phyloP scores from a whole-genome alignment of 2,113 vertebrate genomes.

The Acanthisitta chloris region DNA sequence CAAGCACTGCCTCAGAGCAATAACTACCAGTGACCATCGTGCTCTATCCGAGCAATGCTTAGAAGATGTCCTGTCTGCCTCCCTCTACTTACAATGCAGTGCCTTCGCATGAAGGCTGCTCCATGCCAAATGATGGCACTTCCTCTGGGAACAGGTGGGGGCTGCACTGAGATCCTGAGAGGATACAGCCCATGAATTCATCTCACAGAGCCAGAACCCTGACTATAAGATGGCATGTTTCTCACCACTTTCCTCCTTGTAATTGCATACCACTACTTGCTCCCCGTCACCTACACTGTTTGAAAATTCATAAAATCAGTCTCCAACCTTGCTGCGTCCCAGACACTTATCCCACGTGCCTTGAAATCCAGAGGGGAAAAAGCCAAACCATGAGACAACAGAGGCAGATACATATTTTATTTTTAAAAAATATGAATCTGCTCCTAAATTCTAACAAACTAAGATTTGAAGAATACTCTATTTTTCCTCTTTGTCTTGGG shows the following conservation, averaged over 20 bases:
- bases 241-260: neutral
- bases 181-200: neutral
- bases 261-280: neutral
- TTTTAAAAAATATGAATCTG: neutral
- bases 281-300: neutral
- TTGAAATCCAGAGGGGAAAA: neutral
- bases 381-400: neutral
- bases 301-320: neutral
- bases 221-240: neutral
- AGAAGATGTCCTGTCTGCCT: rapidly evolving
- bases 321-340: neutral
- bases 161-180: neutral
- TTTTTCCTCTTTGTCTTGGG: neutral
- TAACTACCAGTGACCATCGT: neutral
- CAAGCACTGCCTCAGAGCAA: neutral
- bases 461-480: neutral
- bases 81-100: neutral
- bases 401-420: neutral
- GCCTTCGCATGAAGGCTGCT: neutral
- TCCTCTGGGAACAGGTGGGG: neutral
- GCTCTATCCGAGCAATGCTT: neutral
- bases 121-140: neutral
- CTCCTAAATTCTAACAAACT: neutral
- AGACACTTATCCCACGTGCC: neutral
- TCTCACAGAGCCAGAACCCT: neutral